phyloP scores from a whole-genome alignment of 35 echinoderm and acorn worm species.

The Ophioderma brevispina region DNA sequence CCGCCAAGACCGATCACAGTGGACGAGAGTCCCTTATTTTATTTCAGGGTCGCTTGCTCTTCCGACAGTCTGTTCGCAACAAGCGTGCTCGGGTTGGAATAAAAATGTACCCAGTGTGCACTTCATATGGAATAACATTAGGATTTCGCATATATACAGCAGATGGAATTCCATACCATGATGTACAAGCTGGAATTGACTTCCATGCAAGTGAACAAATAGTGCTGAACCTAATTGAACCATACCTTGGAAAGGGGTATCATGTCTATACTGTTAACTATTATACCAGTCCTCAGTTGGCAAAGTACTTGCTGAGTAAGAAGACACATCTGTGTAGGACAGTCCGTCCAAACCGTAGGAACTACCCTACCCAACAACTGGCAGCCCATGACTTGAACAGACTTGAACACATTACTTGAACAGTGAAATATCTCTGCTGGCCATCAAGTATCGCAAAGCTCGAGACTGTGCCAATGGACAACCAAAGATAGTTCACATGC shows the following conservation, averaged over 20 bases:
- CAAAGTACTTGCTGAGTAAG: neutral
- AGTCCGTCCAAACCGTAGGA: too few species aligned
- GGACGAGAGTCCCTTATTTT: slow-evolving; percentile 14
- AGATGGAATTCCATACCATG: neutral
- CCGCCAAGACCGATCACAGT: neutral
- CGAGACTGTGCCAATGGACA: too few species aligned
- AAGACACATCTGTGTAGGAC: too few species aligned
- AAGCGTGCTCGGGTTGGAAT: slow-evolving; percentile 16
- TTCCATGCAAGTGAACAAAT: slow-evolving; percentile 15
- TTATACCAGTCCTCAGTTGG: slow-evolving; percentile 31
- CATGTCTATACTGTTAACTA: too few species aligned
- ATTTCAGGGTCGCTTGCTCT: neutral
- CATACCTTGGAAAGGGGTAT: too few species aligned
- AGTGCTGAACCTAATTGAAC: too few species aligned
- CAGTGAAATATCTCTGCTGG: slow-evolving; percentile 13
- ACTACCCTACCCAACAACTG: too few species aligned
- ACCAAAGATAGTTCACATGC: too few species aligned
- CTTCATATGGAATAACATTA: slow-evolving; percentile 15
- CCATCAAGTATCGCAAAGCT: too few species aligned
- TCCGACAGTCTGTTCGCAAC: neutral
- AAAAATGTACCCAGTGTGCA: too few species aligned
- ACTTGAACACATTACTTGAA: neutral
- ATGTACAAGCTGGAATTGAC: neutral
- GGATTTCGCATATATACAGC: neutral
- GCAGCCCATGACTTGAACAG: neutral